Conservation (phyloP, 2,797 vertebrate genomes). For the Garrulus glandarius region DNA sequence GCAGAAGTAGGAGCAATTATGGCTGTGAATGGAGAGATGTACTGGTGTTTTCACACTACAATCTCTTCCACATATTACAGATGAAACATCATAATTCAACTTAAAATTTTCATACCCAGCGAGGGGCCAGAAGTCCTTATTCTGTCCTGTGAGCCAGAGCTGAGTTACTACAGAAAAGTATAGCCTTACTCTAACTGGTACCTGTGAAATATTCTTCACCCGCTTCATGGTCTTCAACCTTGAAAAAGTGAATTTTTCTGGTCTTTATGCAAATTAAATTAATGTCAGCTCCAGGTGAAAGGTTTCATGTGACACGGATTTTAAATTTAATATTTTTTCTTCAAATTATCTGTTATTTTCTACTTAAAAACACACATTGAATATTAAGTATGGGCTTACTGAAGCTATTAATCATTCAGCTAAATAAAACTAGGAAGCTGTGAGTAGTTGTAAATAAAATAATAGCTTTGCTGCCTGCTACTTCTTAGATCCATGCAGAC, state of each 20-base stretch:
- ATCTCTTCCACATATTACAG: not conserved
- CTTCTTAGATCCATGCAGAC: not conserved
- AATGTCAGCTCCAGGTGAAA: not conserved
- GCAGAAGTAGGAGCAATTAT: not conserved
- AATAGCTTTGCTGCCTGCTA: not conserved
- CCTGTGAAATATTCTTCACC: not conserved
- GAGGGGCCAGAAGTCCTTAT: not conserved
- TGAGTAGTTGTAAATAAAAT: not conserved
- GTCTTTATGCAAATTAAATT: slow-evolving; percentile 8
- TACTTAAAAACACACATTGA: not conserved
- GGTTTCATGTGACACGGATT: not conserved
- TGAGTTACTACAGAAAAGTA: not conserved
- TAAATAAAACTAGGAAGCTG: not conserved
- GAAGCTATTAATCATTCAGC: not conserved
- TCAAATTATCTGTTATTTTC: not conserved
- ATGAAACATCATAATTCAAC: not conserved
- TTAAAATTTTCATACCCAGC: not conserved
- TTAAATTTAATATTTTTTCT: slow-evolving; percentile 2
- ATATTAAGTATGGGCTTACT: slow-evolving; percentile 23
- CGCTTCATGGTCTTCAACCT: not conserved
- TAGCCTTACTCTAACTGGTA: not conserved
- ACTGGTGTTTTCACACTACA: not conserved
- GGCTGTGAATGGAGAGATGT: not conserved
- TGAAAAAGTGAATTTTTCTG: not conserved
- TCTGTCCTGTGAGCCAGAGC: not conserved